These are phyloP conservation scores for Apis laboriosa DNA, from an alignment of 1,140 invertebrate genomes.

Conservation along the genomic window DNA sequence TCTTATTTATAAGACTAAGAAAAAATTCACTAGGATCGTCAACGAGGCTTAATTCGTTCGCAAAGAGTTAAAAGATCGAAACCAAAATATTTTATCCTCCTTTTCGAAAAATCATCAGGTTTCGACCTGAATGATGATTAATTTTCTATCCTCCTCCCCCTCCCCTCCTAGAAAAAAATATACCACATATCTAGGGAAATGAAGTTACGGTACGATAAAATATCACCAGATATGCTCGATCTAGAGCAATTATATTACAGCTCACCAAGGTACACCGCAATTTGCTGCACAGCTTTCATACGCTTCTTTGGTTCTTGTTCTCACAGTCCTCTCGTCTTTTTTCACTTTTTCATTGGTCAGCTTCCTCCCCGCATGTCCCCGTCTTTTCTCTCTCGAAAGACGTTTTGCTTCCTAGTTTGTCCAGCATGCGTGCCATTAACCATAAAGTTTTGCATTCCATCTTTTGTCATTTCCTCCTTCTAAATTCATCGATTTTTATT, in stretches of 20 bases:
- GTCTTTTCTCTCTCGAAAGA: neutral
- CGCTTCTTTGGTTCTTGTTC: slow-evolving; percentile 22
- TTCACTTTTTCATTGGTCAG: slow-evolving; percentile 36
- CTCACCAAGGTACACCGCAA: slow-evolving; percentile 37
- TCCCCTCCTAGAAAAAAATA: too few relatives aligned
- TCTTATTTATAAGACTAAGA: too few relatives aligned
- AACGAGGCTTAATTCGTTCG: too few relatives aligned
- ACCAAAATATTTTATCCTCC: too few relatives aligned
- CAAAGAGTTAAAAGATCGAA: too few relatives aligned
- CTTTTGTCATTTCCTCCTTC: neutral
- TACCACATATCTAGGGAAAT: too few relatives aligned
- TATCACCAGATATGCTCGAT: slow-evolving; percentile 17
- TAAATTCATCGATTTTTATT: neutral
- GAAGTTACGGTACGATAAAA: neutral
- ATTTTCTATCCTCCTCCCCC: too few relatives aligned
- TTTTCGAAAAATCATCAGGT: too few relatives aligned
- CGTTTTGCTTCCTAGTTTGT: slow-evolving; percentile 25
- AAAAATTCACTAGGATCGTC: too few relatives aligned
- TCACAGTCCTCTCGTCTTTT: slow-evolving; percentile 14
- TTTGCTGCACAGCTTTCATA: slow-evolving; percentile 46
- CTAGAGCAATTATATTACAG: slow-evolving; percentile 37
- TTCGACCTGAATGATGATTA: too few relatives aligned
- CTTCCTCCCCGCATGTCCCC: slow-evolving; percentile 24
- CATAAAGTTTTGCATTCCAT: neutral
- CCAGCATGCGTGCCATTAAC: slow-evolving; percentile 4